Evolutionary conservation across 2,113 vertebrate species (phyloP).

Genomic region (Nestor notabilis): DNA sequence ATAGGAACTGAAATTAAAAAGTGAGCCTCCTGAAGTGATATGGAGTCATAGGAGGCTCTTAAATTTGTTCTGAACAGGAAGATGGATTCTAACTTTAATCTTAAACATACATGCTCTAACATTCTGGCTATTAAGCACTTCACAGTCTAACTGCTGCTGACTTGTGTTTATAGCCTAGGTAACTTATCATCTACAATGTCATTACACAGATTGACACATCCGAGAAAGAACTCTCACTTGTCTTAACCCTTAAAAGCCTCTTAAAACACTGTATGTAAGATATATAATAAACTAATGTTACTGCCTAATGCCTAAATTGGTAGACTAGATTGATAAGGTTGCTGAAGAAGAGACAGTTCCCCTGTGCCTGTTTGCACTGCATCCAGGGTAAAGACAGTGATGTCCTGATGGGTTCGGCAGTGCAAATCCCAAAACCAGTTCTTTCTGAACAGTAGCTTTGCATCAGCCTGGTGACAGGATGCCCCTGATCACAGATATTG

Average conservation of each 20-base stretch:
- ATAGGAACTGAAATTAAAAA: not conserved
- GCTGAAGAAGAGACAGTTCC: not conserved
- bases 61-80: not conserved
- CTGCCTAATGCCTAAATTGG: not conserved
- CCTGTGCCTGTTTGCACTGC: not conserved
- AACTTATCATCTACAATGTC: not conserved
- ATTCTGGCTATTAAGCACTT: not conserved
- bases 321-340: not conserved
- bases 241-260: not conserved
- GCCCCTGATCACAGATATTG: not conserved
- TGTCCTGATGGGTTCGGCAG: accelerated
- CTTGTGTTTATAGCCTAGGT: not conserved
- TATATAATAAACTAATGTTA: not conserved
- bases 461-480: not conserved
- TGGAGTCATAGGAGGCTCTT: not conserved
- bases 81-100: not conserved
- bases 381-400: not conserved
- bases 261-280: not conserved
- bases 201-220: not conserved
- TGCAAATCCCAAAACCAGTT: not conserved
- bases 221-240: not conserved
- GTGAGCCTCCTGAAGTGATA: not conserved
- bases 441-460: not conserved
- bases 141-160: not conserved
- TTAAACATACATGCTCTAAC: not conserved